Conservation (phyloP, 2,113 vertebrate genomes). For the Cryptomyrus ogoouensis region DNA sequence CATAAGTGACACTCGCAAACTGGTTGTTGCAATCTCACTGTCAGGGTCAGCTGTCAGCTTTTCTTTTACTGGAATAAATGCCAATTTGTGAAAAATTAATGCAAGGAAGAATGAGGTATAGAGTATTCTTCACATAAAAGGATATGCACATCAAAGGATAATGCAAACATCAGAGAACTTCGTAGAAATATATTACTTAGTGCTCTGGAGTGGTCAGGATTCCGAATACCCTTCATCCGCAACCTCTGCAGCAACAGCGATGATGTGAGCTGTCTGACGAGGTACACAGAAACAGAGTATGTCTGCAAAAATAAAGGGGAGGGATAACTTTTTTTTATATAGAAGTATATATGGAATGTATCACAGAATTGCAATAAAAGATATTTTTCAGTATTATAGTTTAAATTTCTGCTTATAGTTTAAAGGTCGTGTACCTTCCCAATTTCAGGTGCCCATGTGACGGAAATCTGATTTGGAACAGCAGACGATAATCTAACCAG, state of each 20-base stretch:
- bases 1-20: constrained; percentile 86
- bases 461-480: constrained; percentile 94
- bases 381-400: neutral
- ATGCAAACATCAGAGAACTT: neutral
- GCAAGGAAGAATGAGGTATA: neutral
- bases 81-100: neutral
- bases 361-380: neutral
- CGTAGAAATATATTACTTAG: constrained; percentile 63
- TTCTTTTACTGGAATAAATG: constrained; percentile 76
- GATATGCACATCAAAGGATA: no score
- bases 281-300: constrained; percentile 94
- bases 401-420: neutral
- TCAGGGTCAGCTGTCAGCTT: constrained; percentile 89
- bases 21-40: constrained; percentile 90
- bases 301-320: constrained; percentile 64
- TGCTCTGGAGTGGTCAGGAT: constrained; percentile 96
- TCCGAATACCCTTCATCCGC: constrained; percentile 94
- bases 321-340: neutral
- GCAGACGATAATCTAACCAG: constrained; percentile 86
- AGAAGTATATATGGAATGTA: neutral
- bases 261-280: constrained; percentile 91
- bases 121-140: neutral
- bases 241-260: constrained; percentile 88
- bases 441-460: constrained; percentile 94
- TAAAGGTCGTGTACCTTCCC: constrained; percentile 70